Base-by-base conservation (phyloP, 2,797 vertebrate genomes). In the Thamnophis elegans region DNA sequence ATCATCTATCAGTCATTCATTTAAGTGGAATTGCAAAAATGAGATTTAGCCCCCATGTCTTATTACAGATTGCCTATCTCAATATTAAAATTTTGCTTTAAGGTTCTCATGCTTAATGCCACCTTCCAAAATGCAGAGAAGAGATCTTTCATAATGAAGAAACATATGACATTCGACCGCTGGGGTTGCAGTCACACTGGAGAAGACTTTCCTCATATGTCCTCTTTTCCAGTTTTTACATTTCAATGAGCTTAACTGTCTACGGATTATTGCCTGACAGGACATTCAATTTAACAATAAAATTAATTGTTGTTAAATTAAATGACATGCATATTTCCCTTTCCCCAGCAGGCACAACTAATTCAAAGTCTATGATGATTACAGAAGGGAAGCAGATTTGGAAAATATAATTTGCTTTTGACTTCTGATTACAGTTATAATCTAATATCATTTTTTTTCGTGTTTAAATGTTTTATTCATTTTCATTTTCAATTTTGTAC, bases 351-450 rank as follows among this genome's bases (percentile, higher is more conserved):
- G 91, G 42, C 55, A 32, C 28, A 89, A 54, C 42, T 62, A 51
- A 92, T 89, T 82, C 73, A 20, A 65, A 91, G 36, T 91, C 32
- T 68, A 78, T 53, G 28, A 89, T 59, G 42, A 88, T 85, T 36
- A 36, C 28, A 54, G 26, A 51, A 54, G 55, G 47, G 4, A 85
- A 58, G 26, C 36, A 60, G 68, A 89, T 85, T 28, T 82, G 56
- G 47, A n/a, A 55, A 87, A 87, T 18, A 73, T 25, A 73, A 92
- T 92, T 92, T 89, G 5, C 56, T 89, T 56, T 89, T 60, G 53
- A 36, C 25, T 56, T 25, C 51, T 62, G 54, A 55, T 73, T 89
- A 54, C 59, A 86, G 65, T 26, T 56, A 55, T 36, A 22, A 12
- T 47, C 28, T 32, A 86, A 87, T 20, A 5, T 26, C 56, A 32